Base-by-base conservation (phyloP, 1,140 invertebrate genomes). In the Drosophila aff. region DNA sequence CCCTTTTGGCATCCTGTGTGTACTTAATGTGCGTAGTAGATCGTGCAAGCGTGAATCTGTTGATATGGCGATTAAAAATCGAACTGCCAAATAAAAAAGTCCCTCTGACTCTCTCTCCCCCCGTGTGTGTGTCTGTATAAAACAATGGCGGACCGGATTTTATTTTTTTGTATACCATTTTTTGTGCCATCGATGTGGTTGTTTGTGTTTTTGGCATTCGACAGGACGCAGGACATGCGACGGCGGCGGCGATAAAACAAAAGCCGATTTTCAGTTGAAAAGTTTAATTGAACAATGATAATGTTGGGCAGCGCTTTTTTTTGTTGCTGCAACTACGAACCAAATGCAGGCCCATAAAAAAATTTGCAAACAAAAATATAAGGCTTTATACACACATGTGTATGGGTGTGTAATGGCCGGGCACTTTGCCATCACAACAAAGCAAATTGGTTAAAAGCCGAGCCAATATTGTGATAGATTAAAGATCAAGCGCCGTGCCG, bases 241-340 rank as follows among this genome's bases (percentile, higher is more conserved):
- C 52, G 36, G 47, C 52, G 44, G 62, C 49, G 61, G 59, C 83
- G 83, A 89, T 87, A 87, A 87, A 90, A 89, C 81, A 89, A 89
- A 89, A 89, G 85, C 85, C 85, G 85, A 84, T 89, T 89, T 87
- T 89, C 85, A 85, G 85, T 79, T 89, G 85, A 89, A 89, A 89
- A 89, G 85, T 90, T 89, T 89, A 89, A 89, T 89, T 89, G 85
- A 89, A 89, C 84, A 89, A 90, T 90, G 84, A 89, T 89, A 89
- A 89, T 83, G 81, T 90, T 84, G 77, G 63, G 38, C 36, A 23
- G 52, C 28, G 49, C 21, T 44, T 72, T 73, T 73, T 73, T 73
- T 52, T 40, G 21, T 52, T 40, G 21, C 31, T 31, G 43, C 36
- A 58, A 21, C 58, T 52, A 53, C 67, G 4, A 76, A 71, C 82